A percentile compares a stretch with the other conserved stretches of the same genome.
phyloP scores from a whole-genome alignment of 2,888 invertebrate genomes.

The Furcula furcula region DNA sequence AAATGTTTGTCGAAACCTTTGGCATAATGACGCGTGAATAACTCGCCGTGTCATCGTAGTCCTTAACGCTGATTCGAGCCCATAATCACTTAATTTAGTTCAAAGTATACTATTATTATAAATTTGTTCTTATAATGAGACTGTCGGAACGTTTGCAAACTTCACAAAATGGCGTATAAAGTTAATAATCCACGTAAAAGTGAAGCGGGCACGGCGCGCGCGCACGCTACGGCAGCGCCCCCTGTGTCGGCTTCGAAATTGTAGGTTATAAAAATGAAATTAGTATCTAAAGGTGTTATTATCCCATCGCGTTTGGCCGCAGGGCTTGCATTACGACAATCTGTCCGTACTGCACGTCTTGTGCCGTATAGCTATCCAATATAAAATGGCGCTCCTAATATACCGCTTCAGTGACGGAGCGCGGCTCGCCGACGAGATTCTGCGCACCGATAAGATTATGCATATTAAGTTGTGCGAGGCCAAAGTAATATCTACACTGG shows the following conservation, averaged over 20 bases:
- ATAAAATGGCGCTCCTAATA: conserved; percentile 82
- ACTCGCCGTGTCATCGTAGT: conserved; percentile 69
- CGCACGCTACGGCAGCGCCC: conserved; percentile 80
- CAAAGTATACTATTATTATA: conserved; percentile 74
- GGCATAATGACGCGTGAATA: conserved; percentile 59
- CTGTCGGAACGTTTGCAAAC: conserved; percentile 76
- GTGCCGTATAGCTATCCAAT: conserved; percentile 81
- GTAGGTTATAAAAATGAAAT: conserved; percentile 83
- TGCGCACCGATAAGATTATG: conserved; percentile 80
- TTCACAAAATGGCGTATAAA: conserved; percentile 80
- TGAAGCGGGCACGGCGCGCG: conserved; percentile 64
- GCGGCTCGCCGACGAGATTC: conserved; percentile 74
- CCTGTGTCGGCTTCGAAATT: conserved; percentile 82
- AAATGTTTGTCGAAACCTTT: conserved; percentile 45
- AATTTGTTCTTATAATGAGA: conserved; percentile 76
- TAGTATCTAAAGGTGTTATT: conserved; percentile 81
- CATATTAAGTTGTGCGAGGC: conserved; percentile 79
- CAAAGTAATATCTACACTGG: conserved; percentile 78
- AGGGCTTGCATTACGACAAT: conserved; percentile 81
- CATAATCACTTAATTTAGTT: conserved; percentile 78
- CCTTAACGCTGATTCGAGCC: conserved; percentile 68
- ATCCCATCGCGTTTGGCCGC: conserved; percentile 82
- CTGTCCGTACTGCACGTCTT: conserved; percentile 82
- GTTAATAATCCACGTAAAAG: conserved; percentile 79
- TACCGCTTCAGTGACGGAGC: conserved; percentile 76